Conservation (phyloP, 2,797 vertebrate species). For the Limnodromus scolopaceus region DNA sequence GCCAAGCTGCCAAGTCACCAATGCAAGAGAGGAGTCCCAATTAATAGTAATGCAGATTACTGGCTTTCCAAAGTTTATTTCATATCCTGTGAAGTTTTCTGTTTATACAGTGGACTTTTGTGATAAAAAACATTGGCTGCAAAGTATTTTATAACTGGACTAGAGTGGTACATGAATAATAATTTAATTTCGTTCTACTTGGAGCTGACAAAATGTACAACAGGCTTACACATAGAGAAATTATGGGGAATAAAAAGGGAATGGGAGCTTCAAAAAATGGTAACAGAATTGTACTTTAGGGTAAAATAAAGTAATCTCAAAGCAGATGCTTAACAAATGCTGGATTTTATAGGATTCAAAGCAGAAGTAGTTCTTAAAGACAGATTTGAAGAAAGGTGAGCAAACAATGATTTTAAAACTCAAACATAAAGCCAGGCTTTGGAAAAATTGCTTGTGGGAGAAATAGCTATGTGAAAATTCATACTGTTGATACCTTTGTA, state of each 20-base stretch:
- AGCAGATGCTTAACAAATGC: neutral
- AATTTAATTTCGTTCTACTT: neutral
- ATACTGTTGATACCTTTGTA: neutral
- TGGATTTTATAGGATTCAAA: neutral
- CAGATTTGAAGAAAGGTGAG: neutral
- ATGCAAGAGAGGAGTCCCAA: neutral
- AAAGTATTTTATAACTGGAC: neutral
- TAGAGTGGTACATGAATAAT: neutral
- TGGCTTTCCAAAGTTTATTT: neutral
- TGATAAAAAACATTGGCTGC: neutral
- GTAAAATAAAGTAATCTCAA: neutral
- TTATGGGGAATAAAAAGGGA: neutral
- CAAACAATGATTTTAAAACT: neutral
- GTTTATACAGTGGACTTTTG: neutral
- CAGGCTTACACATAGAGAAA: neutral
- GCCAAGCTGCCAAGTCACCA: neutral
- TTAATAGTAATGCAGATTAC: neutral
- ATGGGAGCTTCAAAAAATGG: neutral
- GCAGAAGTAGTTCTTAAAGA: neutral
- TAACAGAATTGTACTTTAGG: neutral
- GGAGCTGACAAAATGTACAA: neutral
- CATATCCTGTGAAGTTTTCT: neutral
- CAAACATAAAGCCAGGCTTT: neutral
- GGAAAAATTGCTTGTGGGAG: neutral
- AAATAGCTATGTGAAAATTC: neutral